Percentiles rank a stretch among this genome's conserved stretches.
Evolutionary conservation across 2,797 vertebrate genomes (phyloP).

Genomic region (Gallinago solitaria): DNA sequence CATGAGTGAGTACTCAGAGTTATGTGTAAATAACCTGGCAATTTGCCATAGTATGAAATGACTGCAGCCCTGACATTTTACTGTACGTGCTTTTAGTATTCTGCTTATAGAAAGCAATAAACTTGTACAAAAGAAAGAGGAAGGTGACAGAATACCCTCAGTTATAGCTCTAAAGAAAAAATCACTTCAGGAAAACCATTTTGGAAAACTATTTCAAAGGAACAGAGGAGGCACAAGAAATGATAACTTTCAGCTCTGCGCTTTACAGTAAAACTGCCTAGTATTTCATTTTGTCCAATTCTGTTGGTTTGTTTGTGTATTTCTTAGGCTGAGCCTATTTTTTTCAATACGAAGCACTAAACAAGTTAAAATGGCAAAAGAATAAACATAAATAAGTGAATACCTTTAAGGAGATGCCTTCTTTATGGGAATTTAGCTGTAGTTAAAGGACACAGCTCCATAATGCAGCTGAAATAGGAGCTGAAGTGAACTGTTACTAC

Average conservation of each 20-base stretch:
- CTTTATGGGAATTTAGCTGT: background rate
- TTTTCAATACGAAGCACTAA: background rate
- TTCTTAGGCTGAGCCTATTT: background rate
- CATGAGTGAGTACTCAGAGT: background rate
- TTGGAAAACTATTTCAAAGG: slow-evolving; percentile 40
- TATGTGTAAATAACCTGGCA: slow-evolving; percentile 58
- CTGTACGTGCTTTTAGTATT: slow-evolving; percentile 23
- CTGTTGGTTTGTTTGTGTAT: slow-evolving; percentile 13
- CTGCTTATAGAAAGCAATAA: slow-evolving; percentile 32
- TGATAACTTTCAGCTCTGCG: background rate
- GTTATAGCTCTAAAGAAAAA: slow-evolving; percentile 45
- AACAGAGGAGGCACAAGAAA: slow-evolving; percentile 16
- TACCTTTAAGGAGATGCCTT: background rate
- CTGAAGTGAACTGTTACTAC: background rate
- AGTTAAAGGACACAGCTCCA: background rate
- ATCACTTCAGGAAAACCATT: slow-evolving; percentile 27
- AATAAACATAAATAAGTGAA: background rate
- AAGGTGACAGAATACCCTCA: slow-evolving; percentile 28
- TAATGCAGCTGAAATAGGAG: background rate
- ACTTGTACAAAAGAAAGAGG: slow-evolving; percentile 3
- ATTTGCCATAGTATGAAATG: background rate
- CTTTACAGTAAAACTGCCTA: slow-evolving; percentile 21
- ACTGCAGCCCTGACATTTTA: background rate
- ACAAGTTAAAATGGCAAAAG: background rate
- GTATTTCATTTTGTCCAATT: slow-evolving; percentile 33